Evolutionary conservation across 2,888 invertebrate species (phyloP), one percentile per base, ranked within the genome.

Genomic region (Rotaria socialis): DNA sequence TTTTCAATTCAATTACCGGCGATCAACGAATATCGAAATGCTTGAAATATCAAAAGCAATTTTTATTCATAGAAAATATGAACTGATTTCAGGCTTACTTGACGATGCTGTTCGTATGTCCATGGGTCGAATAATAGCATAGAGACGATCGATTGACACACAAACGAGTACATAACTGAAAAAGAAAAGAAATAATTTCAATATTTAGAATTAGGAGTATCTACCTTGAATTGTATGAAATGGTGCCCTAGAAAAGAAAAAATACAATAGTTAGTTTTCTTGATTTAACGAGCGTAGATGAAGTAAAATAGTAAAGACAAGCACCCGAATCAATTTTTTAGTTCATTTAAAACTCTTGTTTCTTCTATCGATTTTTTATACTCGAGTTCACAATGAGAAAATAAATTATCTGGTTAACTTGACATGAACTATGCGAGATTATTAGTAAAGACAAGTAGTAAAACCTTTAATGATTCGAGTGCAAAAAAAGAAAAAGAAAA

Each of bases 71-170:
- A 50, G 50, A 8, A 50, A 55, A 55, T 55, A 55, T 19, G 19
- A 16, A 19, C 6, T 47, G 5, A 47, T 47, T 47, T 8, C 5
- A 52, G 52, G 22, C 24, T 22, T 80, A 80, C 80, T 41, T 47
- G 80, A 80, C 10, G 80, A 80, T 80, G 80, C 80, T 24, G 43
- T 80, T n/a, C 80, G 80, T 35, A 80, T 14, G n/a, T 80, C 80
- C 89, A 90, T 89, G 1, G 90, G 90, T 87, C 90, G 87, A 22
- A 90, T 90, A 60, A 90, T 90, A 27, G 90, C 90, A 86, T 90
- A 89, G 35, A 90, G 89, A 85, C 90, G 87, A 88, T 90, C 90
- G 47, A 90, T 89, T 85, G 90, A 90, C 35, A 90, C 88, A 7
- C 90, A 89, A 19, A 90, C 90, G 85, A 90, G 88, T 74, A 90